These are phyloP conservation scores for Lydus trimaculatus DNA, from an alignment of 2,888 invertebrate species.

Conservation along the genomic window DNA sequence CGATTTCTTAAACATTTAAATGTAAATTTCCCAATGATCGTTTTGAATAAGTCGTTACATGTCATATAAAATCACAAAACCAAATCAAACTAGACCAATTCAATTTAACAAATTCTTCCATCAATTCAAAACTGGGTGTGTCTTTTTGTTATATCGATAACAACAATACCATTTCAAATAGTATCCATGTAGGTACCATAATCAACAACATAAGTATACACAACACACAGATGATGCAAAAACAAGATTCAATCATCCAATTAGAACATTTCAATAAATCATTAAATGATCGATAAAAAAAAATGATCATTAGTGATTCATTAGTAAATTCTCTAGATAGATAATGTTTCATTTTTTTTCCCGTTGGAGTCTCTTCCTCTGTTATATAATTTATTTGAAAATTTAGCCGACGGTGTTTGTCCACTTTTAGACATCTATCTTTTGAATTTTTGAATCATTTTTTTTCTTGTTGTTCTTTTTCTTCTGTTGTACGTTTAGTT, in stretches of 20 bases:
- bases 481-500: neutral
- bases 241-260: slow-evolving; percentile 50
- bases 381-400: neutral
- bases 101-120: slow-evolving; percentile 27
- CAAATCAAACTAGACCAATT: slow-evolving; percentile 10
- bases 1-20: neutral
- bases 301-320: neutral
- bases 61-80: slow-evolving; percentile 7
- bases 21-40: neutral
- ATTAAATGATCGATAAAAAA: slow-evolving; percentile 18
- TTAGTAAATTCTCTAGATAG: neutral
- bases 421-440: neutral
- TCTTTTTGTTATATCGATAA: slow-evolving; percentile 12
- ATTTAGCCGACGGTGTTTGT: neutral
- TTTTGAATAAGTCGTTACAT: slow-evolving; percentile 8
- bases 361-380: neutral
- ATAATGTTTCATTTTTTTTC: too few relatives aligned
- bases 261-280: slow-evolving; percentile 49
- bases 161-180: slow-evolving; percentile 17
- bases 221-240: slow-evolving; percentile 38
- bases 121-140: slow-evolving; percentile 29
- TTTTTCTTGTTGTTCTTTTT: neutral
- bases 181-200: too few relatives aligned
- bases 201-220: too few relatives aligned
- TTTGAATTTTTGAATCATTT: neutral